phyloP scores from a whole-genome alignment of 37 sponge, comb jelly and placozoan genomes.

The Agelas oroides region DNA sequence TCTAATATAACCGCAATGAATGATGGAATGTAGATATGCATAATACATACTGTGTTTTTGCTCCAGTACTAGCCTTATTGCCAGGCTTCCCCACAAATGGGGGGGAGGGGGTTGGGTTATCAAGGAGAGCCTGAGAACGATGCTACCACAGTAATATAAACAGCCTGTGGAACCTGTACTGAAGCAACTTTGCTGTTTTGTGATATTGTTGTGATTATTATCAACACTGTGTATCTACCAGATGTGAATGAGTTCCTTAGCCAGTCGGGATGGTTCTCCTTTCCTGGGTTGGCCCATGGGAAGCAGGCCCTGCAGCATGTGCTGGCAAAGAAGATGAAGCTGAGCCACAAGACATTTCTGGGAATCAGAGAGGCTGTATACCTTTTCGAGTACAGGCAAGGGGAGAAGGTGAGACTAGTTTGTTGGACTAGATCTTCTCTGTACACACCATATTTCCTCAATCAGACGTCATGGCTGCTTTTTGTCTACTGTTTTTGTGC shows the following conservation, averaged over 20 bases:
- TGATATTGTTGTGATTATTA: not conserved
- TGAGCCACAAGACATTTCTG: conserved; percentile 50
- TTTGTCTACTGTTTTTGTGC: no score
- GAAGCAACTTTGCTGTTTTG: not conserved
- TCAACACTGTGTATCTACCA: not conserved
- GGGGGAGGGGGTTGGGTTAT: no score
- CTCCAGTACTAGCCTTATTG: no score
- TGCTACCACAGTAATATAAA: no score
- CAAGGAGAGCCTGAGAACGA: no score
- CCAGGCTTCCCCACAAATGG: no score
- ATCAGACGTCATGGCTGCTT: no score
- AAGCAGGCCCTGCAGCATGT: conserved; percentile 67
- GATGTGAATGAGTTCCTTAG: conserved; percentile 73
- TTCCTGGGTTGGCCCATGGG: conserved; percentile 59
- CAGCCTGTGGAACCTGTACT: not conserved
- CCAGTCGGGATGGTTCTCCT: conserved; percentile 80
- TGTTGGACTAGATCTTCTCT: not conserved
- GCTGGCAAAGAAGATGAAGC: conserved; percentile 62
- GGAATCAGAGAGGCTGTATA: conserved; percentile 56
- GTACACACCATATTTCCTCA: no score
- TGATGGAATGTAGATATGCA: no score
- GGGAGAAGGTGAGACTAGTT: conserved; percentile 75
- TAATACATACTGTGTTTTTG: no score
- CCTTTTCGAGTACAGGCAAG: conserved; percentile 39
- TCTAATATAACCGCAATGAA: no score